Evolutionary conservation across 2,113 vertebrate genomes (phyloP).

Genomic region (Erythrolamprus reginae): DNA sequence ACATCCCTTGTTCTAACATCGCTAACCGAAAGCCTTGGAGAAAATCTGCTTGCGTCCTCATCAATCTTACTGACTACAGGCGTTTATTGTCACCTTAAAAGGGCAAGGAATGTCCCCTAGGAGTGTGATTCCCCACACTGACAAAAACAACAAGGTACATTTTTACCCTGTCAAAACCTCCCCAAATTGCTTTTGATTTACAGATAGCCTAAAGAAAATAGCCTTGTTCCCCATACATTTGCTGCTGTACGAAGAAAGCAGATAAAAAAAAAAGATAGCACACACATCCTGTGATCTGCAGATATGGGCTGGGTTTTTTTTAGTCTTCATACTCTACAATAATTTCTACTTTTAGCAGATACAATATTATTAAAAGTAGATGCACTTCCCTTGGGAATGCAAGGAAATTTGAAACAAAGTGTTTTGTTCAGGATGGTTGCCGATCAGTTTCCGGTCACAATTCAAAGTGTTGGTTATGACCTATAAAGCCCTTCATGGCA

Average conservation of each 20-base stretch:
- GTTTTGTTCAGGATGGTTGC: no score
- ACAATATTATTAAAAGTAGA: not conserved
- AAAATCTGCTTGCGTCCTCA: not conserved
- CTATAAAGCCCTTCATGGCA: no score
- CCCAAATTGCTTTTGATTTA: not conserved
- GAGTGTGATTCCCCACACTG: not conserved
- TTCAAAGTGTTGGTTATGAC: no score
- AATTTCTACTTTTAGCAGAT: not conserved
- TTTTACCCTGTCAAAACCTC: not conserved
- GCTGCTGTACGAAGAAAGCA: not conserved
- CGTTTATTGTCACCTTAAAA: conserved; percentile 1
- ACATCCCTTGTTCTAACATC: not conserved
- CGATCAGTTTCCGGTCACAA: no score
- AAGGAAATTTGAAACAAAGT: not conserved
- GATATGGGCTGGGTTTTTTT: not conserved
- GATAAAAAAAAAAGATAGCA: not conserved
- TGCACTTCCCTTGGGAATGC: not conserved
- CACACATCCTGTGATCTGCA: not conserved
- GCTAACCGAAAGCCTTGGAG: not conserved
- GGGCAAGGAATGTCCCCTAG: conserved; percentile 1
- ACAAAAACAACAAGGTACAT: not conserved
- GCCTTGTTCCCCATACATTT: not conserved
- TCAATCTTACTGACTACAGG: no score
- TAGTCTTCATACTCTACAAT: not conserved
- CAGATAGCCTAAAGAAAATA: not conserved